phyloP scores from a whole-genome alignment of 2,113 vertebrate genomes.

The Meleagris gallopavo region DNA sequence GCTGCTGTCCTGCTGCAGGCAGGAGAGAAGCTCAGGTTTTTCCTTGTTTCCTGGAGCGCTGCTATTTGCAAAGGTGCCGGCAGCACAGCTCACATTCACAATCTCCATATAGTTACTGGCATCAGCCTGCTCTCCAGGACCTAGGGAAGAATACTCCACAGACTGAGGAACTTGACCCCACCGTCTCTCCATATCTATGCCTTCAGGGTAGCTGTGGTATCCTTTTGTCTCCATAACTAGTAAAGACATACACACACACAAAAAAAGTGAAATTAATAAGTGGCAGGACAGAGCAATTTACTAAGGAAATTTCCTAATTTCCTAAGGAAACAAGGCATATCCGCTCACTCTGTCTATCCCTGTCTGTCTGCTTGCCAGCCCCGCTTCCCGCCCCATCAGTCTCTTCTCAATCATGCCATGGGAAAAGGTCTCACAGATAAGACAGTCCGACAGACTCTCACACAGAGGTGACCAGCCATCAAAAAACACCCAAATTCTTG shows the following conservation, averaged over 20 bases:
- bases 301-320: slow-evolving; percentile 70
- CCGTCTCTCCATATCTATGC: slow-evolving; percentile 89
- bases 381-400: slow-evolving; percentile 24
- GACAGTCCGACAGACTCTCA: neutral
- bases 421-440: neutral
- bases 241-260: slow-evolving; percentile 66
- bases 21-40: slow-evolving; percentile 85
- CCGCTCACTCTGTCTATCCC: slow-evolving; percentile 51
- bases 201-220: slow-evolving; percentile 94
- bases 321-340: slow-evolving; percentile 59
- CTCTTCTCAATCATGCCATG: neutral
- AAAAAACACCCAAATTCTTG: neutral
- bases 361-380: slow-evolving; percentile 35
- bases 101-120: slow-evolving; percentile 91
- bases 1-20: slow-evolving; percentile 84
- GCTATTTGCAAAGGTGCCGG: slow-evolving; percentile 77
- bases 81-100: slow-evolving; percentile 86
- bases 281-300: slow-evolving; percentile 51
- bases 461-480: neutral
- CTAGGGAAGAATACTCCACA: slow-evolving; percentile 83
- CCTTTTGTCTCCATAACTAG: slow-evolving; percentile 96
- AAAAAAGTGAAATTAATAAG: slow-evolving; percentile 63
- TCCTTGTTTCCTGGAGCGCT: slow-evolving; percentile 87
- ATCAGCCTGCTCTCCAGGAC: slow-evolving; percentile 78
- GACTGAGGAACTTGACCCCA: slow-evolving; percentile 90